phyloP scores from a whole-genome alignment of 2,797 vertebrate species.

The Falco biarmicus region DNA sequence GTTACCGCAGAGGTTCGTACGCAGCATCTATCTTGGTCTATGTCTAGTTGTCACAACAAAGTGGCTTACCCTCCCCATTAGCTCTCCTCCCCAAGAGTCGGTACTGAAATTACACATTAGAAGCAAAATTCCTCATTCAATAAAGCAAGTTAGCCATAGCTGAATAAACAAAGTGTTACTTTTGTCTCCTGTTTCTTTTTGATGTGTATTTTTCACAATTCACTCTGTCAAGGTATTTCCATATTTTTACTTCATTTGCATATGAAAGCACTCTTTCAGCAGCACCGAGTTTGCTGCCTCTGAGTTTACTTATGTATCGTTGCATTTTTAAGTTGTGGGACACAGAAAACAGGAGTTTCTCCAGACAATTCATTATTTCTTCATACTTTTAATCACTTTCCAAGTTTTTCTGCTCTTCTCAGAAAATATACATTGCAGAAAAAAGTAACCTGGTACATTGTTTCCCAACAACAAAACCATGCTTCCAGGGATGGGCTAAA shows the following conservation, averaged over 20 bases:
- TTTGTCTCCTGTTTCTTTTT: neutral
- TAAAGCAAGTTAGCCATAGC: neutral
- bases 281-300: neutral
- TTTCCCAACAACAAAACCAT: neutral
- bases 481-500: neutral
- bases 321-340: neutral
- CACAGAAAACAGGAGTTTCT: neutral
- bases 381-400: neutral
- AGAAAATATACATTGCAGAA: neutral
- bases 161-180: neutral
- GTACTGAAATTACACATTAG: neutral
- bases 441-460: neutral
- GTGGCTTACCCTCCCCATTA: neutral
- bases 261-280: neutral
- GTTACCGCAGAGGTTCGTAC: neutral
- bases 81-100: neutral
- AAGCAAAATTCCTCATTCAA: neutral
- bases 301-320: fast-evolving
- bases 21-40: neutral
- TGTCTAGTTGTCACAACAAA: neutral
- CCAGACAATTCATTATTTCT: neutral
- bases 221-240: neutral
- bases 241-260: neutral
- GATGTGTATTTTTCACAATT: neutral
- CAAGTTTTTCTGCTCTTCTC: neutral